Evolutionary conservation across 35 echinoderm and acorn worm species (phyloP).

Genomic region (Amphiura filiformis): DNA sequence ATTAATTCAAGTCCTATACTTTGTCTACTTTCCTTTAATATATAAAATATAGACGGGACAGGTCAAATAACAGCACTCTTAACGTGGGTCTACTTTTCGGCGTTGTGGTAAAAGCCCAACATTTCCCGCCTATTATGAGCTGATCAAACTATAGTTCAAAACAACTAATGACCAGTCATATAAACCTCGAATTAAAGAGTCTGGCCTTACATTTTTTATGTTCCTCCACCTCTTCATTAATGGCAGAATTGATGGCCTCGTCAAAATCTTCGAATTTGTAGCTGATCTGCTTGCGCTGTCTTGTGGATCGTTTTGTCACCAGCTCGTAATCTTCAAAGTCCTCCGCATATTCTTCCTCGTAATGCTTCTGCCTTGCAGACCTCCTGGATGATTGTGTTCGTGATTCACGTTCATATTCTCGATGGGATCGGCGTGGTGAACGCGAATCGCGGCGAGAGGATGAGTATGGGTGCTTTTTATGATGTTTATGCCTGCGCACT

Average conservation of each 20-base stretch:
- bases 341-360: slow-evolving; percentile 19
- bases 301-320: slow-evolving; percentile 53
- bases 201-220: slow-evolving; percentile 71
- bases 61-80: no score
- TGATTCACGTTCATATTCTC: background rate
- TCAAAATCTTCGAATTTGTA: slow-evolving; percentile 99
- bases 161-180: background rate
- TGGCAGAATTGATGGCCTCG: slow-evolving; percentile 83
- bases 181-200: no score
- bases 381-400: background rate
- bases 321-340: slow-evolving; percentile 66
- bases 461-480: no score
- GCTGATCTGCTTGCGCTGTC: slow-evolving; percentile 73
- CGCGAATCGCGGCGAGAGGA: no score
- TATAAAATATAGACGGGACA: no score
- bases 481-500: no score
- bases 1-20: no score
- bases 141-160: no score
- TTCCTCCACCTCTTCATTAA: slow-evolving; percentile 84
- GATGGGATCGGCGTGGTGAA: background rate
- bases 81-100: no score
- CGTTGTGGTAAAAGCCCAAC: no score
- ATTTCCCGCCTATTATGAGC: no score
- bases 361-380: background rate
- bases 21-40: no score